Conservation (phyloP, 2,888 invertebrate species). For the Drosophila nr. fundita region DNA sequence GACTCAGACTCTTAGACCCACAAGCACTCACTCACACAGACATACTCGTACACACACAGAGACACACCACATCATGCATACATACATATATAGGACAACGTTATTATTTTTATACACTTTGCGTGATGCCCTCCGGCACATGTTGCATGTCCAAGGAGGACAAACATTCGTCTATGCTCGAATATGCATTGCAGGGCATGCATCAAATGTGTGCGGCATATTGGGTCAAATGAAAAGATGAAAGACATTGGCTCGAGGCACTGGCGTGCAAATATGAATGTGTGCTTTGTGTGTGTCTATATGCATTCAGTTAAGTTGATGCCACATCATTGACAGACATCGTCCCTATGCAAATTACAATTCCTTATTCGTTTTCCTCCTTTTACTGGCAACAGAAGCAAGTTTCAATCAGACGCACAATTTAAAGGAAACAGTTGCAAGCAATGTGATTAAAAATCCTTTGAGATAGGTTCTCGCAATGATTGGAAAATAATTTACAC, state of each 20-base stretch:
- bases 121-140: slow-evolving; percentile 37
- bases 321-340: slow-evolving; percentile 16
- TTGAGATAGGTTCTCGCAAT: background rate
- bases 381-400: slow-evolving; percentile 5
- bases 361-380: slow-evolving; percentile 23
- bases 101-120: slow-evolving; percentile 43
- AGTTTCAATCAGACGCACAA: slow-evolving; percentile 18
- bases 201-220: slow-evolving; percentile 62
- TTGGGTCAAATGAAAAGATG: slow-evolving; percentile 60
- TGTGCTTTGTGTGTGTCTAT: slow-evolving; percentile 2
- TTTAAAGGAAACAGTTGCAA: slow-evolving; percentile 2
- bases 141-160: slow-evolving; percentile 62
- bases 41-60: slow-evolving; percentile 6
- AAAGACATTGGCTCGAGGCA: slow-evolving; percentile 45
- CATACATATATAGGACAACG: slow-evolving; percentile 11
- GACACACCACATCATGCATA: background rate
- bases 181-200: slow-evolving; percentile 43
- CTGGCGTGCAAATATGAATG: slow-evolving; percentile 28
- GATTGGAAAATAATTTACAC: background rate
- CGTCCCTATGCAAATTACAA: slow-evolving; percentile 36
- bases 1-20: slow-evolving; percentile 15
- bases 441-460: background rate
- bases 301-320: slow-evolving; percentile 15
- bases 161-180: slow-evolving; percentile 40
- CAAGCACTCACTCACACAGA: background rate